Evolutionary conservation across 1,140 invertebrate genomes (phyloP), one percentile per base, ranked within the genome.

Genomic region (Drosophila malerkotliana): DNA sequence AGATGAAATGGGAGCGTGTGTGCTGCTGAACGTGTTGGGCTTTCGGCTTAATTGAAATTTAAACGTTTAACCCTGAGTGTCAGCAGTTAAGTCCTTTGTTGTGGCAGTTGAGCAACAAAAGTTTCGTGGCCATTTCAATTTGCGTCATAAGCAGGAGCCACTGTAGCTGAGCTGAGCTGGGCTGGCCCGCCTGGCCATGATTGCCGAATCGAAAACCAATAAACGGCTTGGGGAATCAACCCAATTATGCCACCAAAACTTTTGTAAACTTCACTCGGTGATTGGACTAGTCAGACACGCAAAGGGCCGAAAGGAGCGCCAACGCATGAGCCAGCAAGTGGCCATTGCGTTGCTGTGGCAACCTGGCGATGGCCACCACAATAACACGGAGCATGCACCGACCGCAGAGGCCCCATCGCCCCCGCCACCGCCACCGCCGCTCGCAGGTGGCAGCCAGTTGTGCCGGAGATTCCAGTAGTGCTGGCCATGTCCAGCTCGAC

Each of bases 41-140:
- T 88, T 83, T 88, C 73, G 83, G 67, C 72, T 87, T 87, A 87
- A 87, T 87, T 87, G 83, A 87, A 87, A 87, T 83, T 83, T 87
- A 87, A 87, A 88, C 84, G 83, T 77, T 88, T 82, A 69, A 72
- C 68, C 61, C 62, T 77, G 62, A 44, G 77, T 87, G 82, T 88
- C 83, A 75, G 82, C 75, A 55, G 83, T 69, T 72, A 69, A 66
- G 55, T 62, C 75, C 41, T 61, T 79, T 69, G 62, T 76, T 76
- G 64, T 73, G 72, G 72, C 81, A 77, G 61, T 30, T 45, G 44
- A 53, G 44, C 60, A 72, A 37, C 48, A 28, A 12, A 26, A 34
- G 34, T 58, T 72, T 64, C 53, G 64, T 77, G 61, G 54, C 68
- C 51, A 71, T 85, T 81, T 81, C 82, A 74, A 87, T 81, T 74